phyloP scores from a whole-genome alignment of 2,797 vertebrate species.

The Pyrocephalus nanus region DNA sequence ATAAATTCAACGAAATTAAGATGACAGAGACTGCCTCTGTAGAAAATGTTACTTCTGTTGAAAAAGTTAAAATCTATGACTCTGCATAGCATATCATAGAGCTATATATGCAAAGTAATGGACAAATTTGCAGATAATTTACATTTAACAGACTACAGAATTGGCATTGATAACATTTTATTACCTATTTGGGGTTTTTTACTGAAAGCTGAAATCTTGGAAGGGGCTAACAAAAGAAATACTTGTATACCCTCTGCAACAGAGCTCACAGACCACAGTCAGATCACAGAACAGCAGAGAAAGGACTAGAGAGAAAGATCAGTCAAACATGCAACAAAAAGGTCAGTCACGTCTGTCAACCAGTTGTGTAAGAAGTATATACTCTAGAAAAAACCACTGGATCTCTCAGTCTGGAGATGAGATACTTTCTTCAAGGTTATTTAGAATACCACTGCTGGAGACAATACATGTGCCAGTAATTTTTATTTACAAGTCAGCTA shows the following conservation, averaged over 20 bases:
- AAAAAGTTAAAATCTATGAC: neutral
- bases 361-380: neutral
- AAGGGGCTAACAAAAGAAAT: neutral
- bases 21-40: neutral
- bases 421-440: neutral
- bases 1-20: neutral
- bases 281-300: neutral
- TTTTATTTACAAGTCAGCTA: neutral
- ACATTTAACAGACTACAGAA: neutral
- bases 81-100: neutral
- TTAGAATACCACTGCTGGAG: neutral
- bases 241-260: neutral
- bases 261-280: neutral
- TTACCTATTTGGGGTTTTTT: neutral
- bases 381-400: neutral
- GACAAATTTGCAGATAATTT: neutral
- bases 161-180: neutral
- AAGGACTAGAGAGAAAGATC: neutral
- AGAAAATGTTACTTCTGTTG: neutral
- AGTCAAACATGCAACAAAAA: neutral
- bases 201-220: neutral
- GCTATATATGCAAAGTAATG: conserved; percentile 4
- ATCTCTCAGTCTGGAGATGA: neutral
- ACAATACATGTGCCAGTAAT: neutral
- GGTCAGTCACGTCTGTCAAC: neutral